These are phyloP conservation scores for Caerostris darwini DNA, from an alignment of 1,140 invertebrate genomes.

Conservation along the genomic window DNA sequence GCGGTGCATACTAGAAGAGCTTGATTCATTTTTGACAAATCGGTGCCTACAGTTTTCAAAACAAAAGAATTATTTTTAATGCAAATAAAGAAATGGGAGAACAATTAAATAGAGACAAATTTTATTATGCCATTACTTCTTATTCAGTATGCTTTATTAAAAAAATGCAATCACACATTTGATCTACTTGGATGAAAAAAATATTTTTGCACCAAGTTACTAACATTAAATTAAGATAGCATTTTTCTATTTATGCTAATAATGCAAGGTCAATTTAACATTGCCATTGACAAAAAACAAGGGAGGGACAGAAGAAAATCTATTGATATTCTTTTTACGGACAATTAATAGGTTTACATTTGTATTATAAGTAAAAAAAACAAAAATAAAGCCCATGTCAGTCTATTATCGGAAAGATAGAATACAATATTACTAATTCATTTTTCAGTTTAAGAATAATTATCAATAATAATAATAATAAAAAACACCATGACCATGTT, in stretches of 20 bases:
- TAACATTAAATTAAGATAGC: too few relatives aligned
- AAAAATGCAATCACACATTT: background rate
- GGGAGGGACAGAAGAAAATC: background rate
- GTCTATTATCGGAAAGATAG: too few relatives aligned
- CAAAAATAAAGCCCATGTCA: too few relatives aligned
- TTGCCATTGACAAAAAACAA: too few relatives aligned
- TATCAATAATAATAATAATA: too few relatives aligned
- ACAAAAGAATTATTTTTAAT: background rate
- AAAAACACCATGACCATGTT: too few relatives aligned
- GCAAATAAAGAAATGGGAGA: too few relatives aligned
- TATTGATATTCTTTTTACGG: background rate
- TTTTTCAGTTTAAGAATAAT: too few relatives aligned
- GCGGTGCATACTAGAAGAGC: slow-evolving; percentile 97
- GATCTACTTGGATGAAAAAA: background rate
- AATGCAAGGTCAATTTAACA: too few relatives aligned
- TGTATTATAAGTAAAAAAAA: background rate
- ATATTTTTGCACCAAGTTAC: background rate
- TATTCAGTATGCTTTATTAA: background rate
- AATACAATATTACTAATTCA: too few relatives aligned
- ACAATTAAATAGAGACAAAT: background rate
- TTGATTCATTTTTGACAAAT: slow-evolving; percentile 83
- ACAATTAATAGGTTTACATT: background rate
- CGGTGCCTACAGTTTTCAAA: slow-evolving; percentile 12
- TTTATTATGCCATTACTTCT: background rate
- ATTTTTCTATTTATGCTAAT: too few relatives aligned